Evolutionary conservation across 2,888 invertebrate genomes (phyloP).

Genomic region (Tenthredo scrophulariae): DNA sequence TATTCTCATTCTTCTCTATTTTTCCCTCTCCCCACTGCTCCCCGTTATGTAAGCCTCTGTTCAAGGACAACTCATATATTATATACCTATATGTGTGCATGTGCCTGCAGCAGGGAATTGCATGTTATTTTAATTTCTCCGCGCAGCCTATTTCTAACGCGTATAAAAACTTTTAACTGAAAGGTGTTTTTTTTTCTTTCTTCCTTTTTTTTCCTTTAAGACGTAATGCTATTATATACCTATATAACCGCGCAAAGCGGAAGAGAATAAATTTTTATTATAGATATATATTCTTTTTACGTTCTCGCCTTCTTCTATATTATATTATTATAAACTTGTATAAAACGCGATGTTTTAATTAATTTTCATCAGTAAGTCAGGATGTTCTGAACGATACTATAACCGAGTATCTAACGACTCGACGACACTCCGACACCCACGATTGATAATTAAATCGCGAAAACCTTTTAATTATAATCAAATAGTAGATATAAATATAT

Average conservation of each 20-base stretch:
- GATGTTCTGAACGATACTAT: conserved; percentile 14
- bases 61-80: conserved; percentile 3
- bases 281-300: background rate
- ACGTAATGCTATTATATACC: too few relatives aligned
- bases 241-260: too few relatives aligned
- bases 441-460: background rate
- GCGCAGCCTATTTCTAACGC: background rate
- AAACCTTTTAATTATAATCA: background rate
- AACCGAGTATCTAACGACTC: conserved; percentile 4
- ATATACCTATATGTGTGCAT: background rate
- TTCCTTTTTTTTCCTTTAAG: background rate
- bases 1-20: background rate
- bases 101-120: background rate
- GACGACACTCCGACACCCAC: background rate
- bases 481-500: too few relatives aligned
- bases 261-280: too few relatives aligned
- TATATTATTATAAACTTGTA: background rate
- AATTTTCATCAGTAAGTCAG: background rate
- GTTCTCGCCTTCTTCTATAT: background rate
- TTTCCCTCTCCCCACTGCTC: background rate
- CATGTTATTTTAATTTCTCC: background rate
- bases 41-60: conserved; percentile 30
- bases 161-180: background rate
- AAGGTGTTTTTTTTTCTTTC: background rate
- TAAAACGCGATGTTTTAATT: background rate